Base-by-base conservation (phyloP, 2,113 vertebrate genomes). In the Elephas maximus region DNA sequence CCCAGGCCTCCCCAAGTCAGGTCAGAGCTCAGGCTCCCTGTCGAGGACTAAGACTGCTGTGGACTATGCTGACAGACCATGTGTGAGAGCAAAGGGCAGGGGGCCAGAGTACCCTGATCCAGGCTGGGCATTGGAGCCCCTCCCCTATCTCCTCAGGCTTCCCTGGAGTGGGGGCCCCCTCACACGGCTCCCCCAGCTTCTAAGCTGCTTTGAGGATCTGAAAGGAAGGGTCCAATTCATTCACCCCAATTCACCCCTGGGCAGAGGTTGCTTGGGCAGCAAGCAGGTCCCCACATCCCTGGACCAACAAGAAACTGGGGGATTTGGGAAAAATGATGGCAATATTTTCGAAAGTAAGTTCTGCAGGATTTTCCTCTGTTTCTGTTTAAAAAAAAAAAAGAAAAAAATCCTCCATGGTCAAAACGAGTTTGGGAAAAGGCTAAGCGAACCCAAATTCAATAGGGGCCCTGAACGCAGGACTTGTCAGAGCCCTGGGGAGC, bases 1-100 rank as follows among this genome's bases (percentile, higher is more conserved):
- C 41, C 3, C 5, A 30, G 8, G 21, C 57, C 92, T 53, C 90
- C 85, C 73, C 28, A 14, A 14, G 33, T 79, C 48, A 87, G 83
- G 90, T 88, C 4, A 14, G 93, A 88, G 86, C 67, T 20, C 79
- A 48, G 92, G 80, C 94, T 74, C 91, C 94, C 94, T 60, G 93
- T 91, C 62, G 0, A 86, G 21, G 71, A 51, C 24, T 53, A 67
- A 60, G 37, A 57, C 8, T 0, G 14, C 78, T 24, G 44, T 41
- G 65, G 78, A 41, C 77, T 48, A 9, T 20, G 78, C 88, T 96
- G 41, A 87, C 73, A 91, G 96, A n/a, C 65, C 1, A 0, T 1
- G 0, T 5, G 45, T 18, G 24, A 9, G 69, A 90, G 87, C 28
- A 0, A 48, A 17, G 17, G 23, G 15, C 0, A 14, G 62, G 73